Evolutionary conservation across 2,797 vertebrate genomes (phyloP).

Genomic region (Acanthurus leucopareius): DNA sequence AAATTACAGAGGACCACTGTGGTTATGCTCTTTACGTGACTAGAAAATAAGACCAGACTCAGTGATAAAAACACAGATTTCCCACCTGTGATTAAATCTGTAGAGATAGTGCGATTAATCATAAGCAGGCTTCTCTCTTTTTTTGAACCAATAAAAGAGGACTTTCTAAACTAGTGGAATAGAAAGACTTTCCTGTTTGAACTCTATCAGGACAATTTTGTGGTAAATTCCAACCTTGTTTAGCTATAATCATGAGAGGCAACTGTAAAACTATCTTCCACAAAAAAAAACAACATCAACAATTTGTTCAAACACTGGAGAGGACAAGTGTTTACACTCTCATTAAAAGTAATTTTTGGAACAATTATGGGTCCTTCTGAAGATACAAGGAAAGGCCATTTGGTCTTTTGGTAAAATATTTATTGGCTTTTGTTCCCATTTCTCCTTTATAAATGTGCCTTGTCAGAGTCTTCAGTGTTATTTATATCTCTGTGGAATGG

Average conservation of each 20-base stretch:
- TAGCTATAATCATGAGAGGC: not conserved
- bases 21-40: conserved; percentile 1
- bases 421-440: not conserved
- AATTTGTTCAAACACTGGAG: not conserved
- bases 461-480: not conserved
- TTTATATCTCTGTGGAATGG: not conserved
- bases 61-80: not conserved
- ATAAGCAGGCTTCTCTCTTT: not conserved
- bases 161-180: not conserved
- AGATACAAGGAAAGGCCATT: not conserved
- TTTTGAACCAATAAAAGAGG: too few species aligned
- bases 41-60: conserved; percentile 4
- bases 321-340: not conserved
- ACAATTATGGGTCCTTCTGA: not conserved
- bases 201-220: not conserved
- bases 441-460: not conserved
- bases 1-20: conserved; percentile 4
- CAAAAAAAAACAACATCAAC: not conserved
- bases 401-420: not conserved
- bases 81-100: not conserved
- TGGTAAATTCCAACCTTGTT: not conserved
- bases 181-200: not conserved
- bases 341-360: not conserved
- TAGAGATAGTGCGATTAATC: not conserved
- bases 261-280: not conserved